A percentile compares a stretch with the other conserved stretches of the same genome.
Evolutionary conservation across 2,888 invertebrate genomes (phyloP).

Genomic region (Pterobdella sp.): DNA sequence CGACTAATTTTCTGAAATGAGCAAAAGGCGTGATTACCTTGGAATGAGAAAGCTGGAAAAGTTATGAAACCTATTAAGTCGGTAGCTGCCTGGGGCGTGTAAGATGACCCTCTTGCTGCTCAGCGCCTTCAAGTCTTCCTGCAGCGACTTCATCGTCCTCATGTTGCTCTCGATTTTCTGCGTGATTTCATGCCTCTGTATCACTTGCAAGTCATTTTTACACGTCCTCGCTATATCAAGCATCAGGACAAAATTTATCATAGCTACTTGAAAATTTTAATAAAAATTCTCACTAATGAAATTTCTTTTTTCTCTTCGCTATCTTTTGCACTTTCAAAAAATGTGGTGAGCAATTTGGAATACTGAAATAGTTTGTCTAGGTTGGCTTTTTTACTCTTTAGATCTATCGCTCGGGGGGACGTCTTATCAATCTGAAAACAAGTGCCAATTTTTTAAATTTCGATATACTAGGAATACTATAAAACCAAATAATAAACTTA

Average conservation of each 20-base stretch:
- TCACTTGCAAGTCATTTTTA: neutral
- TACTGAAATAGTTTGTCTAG: slow-evolving; percentile 3
- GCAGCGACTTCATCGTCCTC: neutral
- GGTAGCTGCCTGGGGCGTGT: neutral
- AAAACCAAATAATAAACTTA: no score
- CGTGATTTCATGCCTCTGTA: neutral
- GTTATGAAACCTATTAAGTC: neutral
- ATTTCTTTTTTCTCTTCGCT: neutral
- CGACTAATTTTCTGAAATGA: no score
- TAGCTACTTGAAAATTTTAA: no score
- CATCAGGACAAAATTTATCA: neutral
- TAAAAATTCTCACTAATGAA: neutral
- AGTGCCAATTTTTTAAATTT: slow-evolving; percentile 62
- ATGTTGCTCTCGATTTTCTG: slow-evolving; percentile 14
- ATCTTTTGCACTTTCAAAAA: neutral
- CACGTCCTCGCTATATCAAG: neutral
- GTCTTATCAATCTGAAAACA: neutral
- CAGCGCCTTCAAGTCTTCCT: slow-evolving; percentile 14
- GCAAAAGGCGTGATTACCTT: no score
- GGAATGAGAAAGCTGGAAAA: no score
- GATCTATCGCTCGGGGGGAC: neutral
- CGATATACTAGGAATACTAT: neutral
- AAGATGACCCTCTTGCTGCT: slow-evolving; percentile 5
- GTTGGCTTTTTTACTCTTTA: slow-evolving; percentile 1
- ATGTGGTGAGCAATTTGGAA: slow-evolving; percentile 2